These are phyloP conservation scores for Shinisaurus crocodilurus DNA, from an alignment of 2,113 vertebrate species.

Conservation along the genomic window DNA sequence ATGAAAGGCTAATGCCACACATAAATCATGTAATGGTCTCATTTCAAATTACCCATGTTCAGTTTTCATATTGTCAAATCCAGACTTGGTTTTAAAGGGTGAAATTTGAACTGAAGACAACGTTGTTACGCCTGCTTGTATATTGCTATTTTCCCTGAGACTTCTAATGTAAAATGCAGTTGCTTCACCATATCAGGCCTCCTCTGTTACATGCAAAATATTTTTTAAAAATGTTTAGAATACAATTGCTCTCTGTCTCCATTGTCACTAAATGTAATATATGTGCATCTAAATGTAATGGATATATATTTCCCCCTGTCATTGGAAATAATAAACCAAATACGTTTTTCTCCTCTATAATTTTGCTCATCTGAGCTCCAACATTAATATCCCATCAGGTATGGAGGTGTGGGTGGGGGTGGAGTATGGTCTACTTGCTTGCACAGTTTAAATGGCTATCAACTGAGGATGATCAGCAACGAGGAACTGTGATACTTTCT, in stretches of 20 bases:
- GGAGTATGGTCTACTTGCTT: background rate
- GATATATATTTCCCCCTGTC: background rate
- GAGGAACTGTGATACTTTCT: background rate
- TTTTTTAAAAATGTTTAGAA: background rate
- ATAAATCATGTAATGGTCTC: background rate
- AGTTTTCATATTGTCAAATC: slow-evolving; percentile 18
- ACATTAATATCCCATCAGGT: background rate
- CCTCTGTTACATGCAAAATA: background rate
- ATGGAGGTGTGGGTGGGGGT: background rate
- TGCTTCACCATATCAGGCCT: background rate
- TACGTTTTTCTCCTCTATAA: background rate
- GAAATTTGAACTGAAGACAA: background rate
- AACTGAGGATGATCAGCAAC: background rate
- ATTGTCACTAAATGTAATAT: background rate
- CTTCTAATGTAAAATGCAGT: background rate
- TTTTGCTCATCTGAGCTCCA: background rate
- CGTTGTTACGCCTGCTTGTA: background rate
- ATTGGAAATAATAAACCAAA: background rate
- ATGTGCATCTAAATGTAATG: background rate
- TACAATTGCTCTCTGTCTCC: background rate
- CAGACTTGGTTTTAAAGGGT: background rate
- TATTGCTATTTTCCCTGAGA: background rate
- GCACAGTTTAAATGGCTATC: background rate
- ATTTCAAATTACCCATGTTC: background rate
- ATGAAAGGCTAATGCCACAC: background rate